Base-by-base conservation (phyloP, 1,140 invertebrate genomes). In the Drosophila bocki region DNA sequence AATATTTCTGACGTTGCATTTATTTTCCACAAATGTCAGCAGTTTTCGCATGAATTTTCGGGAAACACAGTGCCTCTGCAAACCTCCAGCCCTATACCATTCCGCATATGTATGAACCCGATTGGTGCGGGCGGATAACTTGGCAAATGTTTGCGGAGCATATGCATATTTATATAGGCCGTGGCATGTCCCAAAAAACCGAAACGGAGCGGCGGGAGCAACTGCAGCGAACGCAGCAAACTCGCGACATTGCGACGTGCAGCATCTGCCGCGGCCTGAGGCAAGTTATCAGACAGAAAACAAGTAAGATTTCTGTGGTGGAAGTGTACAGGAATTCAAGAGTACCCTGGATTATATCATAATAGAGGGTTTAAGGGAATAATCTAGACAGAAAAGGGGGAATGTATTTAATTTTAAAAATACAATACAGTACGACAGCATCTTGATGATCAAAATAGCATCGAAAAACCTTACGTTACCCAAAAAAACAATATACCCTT, bases 141-240 rank as follows among this genome's bases (percentile, higher is more conserved):
- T 82, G 83, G 65, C 65, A 82, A 87, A 86, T 86, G 80, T 86
- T 86, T 86, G 83, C 53, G 71, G 44, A 83, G 58, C 84, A 78
- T 88, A 87, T 87, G 84, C 85, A 87, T 87, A 87, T 87, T 87
- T 87, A 87, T 87, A 56, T 80, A 83, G 84, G 80, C 77, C 75
- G 75, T 44, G 74, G 75, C 56, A 69, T 78, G 74, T 56, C 42
- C 56, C 63, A n/a, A 50, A 42, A 42, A 41, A 17, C 53, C 26
- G 37, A 9, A 41, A 15, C 13, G 33, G 3, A 15, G 15, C 13
- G 53, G 17, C 9, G 0, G 17, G 7, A 37, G 51, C 33, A 15
- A 54, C 53, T 58, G 69, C 53, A 44, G 29, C 62, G 37, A 41
- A 22, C 13, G 19, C 33, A 12, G 19, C 22, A 54, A 22, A 37